A percentile compares a stretch with the other conserved stretches of the same genome.
phyloP scores from a whole-genome alignment of 2,888 invertebrate species.

The Marronus borbonicus region DNA sequence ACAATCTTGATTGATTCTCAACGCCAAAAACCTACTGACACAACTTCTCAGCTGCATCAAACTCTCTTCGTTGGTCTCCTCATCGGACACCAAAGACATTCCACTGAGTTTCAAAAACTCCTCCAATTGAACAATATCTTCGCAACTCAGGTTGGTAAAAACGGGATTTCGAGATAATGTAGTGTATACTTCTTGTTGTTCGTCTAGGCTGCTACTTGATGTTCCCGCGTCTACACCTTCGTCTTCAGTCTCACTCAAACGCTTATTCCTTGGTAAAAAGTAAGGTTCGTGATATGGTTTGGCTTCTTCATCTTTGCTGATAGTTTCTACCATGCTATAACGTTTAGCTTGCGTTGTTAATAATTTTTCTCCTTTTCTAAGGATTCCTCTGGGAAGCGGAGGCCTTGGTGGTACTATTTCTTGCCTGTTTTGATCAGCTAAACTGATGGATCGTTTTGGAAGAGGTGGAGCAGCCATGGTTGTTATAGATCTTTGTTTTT shows the following conservation, averaged over 20 bases:
- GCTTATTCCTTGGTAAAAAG: slow-evolving; percentile 68
- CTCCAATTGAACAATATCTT: slow-evolving; percentile 78
- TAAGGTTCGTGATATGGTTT: slow-evolving; percentile 85
- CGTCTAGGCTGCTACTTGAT: slow-evolving; percentile 75
- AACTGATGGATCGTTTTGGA: slow-evolving; percentile 80
- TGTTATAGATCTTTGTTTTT: slow-evolving; percentile 70
- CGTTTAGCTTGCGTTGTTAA: slow-evolving; percentile 72
- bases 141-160: slow-evolving; percentile 73
- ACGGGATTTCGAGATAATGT: slow-evolving; percentile 60
- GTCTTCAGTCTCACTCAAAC: slow-evolving; percentile 72
- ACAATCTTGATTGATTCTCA: slow-evolving; percentile 81
- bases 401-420: slow-evolving; percentile 77
- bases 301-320: slow-evolving; percentile 66
- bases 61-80: slow-evolving; percentile 80
- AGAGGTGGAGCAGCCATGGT: slow-evolving; percentile 72
- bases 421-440: slow-evolving; percentile 70
- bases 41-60: slow-evolving; percentile 80
- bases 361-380: slow-evolving; percentile 73
- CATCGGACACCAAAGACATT: slow-evolving; percentile 77
- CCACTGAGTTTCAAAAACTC: slow-evolving; percentile 82
- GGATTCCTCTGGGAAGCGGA: slow-evolving; percentile 81
- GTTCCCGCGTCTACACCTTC: slow-evolving; percentile 75
- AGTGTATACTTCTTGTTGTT: slow-evolving; percentile 70
- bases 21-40: slow-evolving; percentile 80
- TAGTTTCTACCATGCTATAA: slow-evolving; percentile 86